Percentiles rank a stretch among this genome's conserved stretches.
These are phyloP conservation scores for Chiloscyllium punctatum DNA, from an alignment of 2,797 vertebrate genomes.

Conservation along the genomic window DNA sequence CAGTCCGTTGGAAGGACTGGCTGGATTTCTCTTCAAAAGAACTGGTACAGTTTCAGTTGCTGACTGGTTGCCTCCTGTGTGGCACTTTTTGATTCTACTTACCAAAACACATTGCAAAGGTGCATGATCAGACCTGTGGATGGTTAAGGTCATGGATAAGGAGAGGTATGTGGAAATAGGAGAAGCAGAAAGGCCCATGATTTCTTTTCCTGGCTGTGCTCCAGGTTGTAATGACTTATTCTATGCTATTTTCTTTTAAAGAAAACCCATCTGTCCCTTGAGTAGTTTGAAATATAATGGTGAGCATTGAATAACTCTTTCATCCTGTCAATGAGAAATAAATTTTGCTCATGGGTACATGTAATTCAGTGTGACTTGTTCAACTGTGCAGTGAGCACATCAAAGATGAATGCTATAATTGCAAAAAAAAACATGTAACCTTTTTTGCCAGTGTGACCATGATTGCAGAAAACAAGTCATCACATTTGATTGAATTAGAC, in stretches of 20 bases:
- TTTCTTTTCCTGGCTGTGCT: no score
- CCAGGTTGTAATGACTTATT: background rate
- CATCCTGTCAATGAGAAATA: background rate
- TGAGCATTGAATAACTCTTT: background rate
- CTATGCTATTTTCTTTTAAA: background rate
- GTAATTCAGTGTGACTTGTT: background rate
- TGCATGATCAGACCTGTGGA: no score
- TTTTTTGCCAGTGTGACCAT: background rate
- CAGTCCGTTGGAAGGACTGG: no score
- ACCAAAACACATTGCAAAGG: no score
- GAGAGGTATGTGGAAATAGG: no score
- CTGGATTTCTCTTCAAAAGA: no score
- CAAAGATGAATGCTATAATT: conserved; percentile 12
- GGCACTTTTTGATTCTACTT: no score
- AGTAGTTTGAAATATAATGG: background rate
- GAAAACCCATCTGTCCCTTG: background rate
- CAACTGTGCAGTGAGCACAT: background rate
- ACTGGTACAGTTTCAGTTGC: no score
- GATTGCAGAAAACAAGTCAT: background rate
- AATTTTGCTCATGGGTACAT: background rate
- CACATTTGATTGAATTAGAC: background rate
- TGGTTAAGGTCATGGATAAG: no score
- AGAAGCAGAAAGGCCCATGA: no score
- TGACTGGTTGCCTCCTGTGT: no score
- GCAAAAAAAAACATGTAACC: conserved; percentile 17